Conservation (phyloP, 2,113 vertebrate species). For the Actenoides lindsayi region DNA sequence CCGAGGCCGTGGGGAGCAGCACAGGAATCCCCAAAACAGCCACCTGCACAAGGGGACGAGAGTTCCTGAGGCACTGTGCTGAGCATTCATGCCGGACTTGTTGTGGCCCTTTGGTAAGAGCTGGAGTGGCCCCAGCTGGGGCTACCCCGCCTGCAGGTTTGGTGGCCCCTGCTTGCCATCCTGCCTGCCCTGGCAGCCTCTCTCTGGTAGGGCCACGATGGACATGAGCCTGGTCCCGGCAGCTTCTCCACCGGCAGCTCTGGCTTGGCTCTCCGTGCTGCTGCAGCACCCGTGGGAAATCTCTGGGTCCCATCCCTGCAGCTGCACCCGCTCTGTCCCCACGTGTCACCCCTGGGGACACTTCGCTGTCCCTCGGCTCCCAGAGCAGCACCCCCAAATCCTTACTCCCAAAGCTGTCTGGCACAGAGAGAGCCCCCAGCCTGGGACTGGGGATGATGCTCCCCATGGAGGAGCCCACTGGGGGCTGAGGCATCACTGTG, state of each 20-base stretch:
- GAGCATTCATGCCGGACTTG: accelerated
- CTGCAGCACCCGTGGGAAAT: neutral
- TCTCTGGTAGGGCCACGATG: accelerated
- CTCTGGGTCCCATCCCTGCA: neutral
- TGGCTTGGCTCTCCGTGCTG: neutral
- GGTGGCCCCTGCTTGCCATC: too few species aligned
- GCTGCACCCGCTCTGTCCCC: neutral
- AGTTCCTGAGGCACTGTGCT: neutral
- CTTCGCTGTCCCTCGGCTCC: neutral
- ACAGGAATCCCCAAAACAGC: neutral
- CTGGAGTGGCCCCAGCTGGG: neutral
- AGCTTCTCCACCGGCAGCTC: accelerated
- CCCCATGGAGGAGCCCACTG: accelerated
- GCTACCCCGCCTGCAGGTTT: neutral
- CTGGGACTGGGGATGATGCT: neutral
- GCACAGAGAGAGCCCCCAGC: neutral
- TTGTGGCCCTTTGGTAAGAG: neutral
- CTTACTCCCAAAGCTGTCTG: neutral
- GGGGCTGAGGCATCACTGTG: neutral
- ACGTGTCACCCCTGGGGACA: neutral
- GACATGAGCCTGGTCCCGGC: accelerated
- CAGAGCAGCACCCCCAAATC: neutral
- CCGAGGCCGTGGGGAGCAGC: accelerated
- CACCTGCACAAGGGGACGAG: neutral
- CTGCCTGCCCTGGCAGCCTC: neutral